phyloP scores from a whole-genome alignment of 2,113 vertebrate genomes.

The Alosa alosa region DNA sequence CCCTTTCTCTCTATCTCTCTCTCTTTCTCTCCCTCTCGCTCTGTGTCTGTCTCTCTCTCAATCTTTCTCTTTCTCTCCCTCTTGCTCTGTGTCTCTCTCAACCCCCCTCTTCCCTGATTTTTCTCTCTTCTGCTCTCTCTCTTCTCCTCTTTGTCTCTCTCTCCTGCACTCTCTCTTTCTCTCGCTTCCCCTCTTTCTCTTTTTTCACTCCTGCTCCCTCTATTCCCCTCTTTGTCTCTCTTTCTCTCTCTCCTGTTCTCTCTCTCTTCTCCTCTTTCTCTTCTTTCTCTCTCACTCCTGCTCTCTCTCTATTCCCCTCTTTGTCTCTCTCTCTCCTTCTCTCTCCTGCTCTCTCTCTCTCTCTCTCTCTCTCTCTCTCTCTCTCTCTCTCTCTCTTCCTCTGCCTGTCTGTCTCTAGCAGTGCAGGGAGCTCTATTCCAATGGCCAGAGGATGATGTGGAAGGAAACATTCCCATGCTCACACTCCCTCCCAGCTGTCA shows the following conservation, averaged over 20 bases:
- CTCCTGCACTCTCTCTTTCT: not conserved
- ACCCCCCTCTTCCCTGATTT: not conserved
- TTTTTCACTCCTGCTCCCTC: not conserved
- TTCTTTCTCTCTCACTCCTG: no score
- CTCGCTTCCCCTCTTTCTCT: not conserved
- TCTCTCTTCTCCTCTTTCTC: not conserved
- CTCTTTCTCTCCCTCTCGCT: not conserved
- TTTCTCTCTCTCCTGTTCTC: not conserved
- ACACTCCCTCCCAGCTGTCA: constrained; percentile 58
- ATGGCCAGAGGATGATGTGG: constrained; percentile 58
- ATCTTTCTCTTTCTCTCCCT: not conserved
- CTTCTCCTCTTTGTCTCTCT: not conserved
- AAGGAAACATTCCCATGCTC: constrained; percentile 48
- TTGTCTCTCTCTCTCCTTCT: not conserved
- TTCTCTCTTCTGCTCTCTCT: not conserved
- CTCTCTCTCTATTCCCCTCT: not conserved
- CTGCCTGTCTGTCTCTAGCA: not conserved
- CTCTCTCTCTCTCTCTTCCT: not conserved
- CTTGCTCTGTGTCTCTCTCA: not conserved
- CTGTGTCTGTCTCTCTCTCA: not conserved
- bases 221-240: not conserved
- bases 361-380: no score
- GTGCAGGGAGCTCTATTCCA: constrained; percentile 53
- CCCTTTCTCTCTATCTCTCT: not conserved
- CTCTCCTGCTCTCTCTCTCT: not conserved